phyloP scores from a whole-genome alignment of 1,140 invertebrate species.

The Campoletis sonorensis region DNA sequence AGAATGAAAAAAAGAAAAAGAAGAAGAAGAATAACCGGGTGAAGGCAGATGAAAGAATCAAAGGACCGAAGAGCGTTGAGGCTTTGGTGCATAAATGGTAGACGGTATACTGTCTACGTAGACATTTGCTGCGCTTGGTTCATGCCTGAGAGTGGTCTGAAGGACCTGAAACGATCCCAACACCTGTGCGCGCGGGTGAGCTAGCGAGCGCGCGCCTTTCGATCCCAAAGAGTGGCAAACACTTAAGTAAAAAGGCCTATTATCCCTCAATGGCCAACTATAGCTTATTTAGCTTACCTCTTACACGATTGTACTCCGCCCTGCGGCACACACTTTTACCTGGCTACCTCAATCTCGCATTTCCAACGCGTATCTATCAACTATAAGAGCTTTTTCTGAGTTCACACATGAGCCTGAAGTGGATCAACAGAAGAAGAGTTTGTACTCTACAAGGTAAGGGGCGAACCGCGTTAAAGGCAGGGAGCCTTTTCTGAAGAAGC shows the following conservation, averaged over 20 bases:
- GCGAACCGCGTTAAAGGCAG: neutral
- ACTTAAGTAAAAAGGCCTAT: slow-evolving; percentile 68
- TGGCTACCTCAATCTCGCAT: slow-evolving; percentile 5
- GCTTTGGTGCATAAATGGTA: neutral
- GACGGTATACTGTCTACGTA: neutral
- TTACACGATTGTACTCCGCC: slow-evolving; percentile 39
- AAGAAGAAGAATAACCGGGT: neutral
- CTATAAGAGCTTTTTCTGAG: slow-evolving; percentile 4
- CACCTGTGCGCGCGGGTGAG: slow-evolving; percentile 55
- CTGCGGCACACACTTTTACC: slow-evolving; percentile 25
- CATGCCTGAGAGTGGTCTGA: slow-evolving; percentile 43
- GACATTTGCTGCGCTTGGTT: slow-evolving; percentile 1
- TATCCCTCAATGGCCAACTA: slow-evolving; percentile 54
- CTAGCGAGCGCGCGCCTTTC: slow-evolving; percentile 28
- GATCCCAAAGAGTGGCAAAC: slow-evolving; percentile 64
- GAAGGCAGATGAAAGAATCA: slow-evolving; percentile 40
- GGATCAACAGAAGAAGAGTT: slow-evolving; percentile 14
- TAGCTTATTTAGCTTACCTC: slow-evolving; percentile 56
- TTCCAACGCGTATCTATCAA: neutral
- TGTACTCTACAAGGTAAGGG: slow-evolving; percentile 4
- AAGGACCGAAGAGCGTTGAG: neutral
- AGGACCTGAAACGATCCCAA: slow-evolving; percentile 54
- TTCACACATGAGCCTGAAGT: slow-evolving; percentile 14
- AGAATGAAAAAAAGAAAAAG: slow-evolving; percentile 43
- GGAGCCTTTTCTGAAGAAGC: neutral